phyloP scores from a whole-genome alignment of 1,140 invertebrate species.

The Bombus breviceps region DNA sequence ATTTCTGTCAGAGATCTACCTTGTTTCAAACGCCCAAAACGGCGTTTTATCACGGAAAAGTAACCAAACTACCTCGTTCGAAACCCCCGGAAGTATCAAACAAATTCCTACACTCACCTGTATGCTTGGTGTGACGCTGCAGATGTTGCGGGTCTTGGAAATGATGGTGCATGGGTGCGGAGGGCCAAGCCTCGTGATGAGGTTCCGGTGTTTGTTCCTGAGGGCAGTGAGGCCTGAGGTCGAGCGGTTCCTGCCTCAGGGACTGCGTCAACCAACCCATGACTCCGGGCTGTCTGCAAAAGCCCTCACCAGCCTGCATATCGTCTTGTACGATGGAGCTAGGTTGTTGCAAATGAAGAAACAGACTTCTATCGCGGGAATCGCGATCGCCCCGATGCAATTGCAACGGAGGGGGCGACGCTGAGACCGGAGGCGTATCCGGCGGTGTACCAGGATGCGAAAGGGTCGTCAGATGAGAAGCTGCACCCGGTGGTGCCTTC shows the following conservation, averaged over 20 bases:
- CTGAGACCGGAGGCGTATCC: slow-evolving; percentile 88
- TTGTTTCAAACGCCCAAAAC: too few species aligned
- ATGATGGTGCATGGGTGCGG: slow-evolving; percentile 78
- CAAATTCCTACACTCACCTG: slow-evolving; percentile 64
- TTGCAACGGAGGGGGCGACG: slow-evolving; percentile 83
- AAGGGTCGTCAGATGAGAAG: slow-evolving; percentile 77
- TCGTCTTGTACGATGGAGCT: slow-evolving; percentile 73
- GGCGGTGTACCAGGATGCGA: slow-evolving; percentile 89
- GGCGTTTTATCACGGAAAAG: too few species aligned
- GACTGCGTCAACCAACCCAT: slow-evolving; percentile 90
- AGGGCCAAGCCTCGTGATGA: slow-evolving; percentile 75
- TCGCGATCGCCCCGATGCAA: slow-evolving; percentile 75
- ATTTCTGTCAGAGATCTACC: too few species aligned
- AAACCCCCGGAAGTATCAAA: background rate
- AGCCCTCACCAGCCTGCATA: slow-evolving; percentile 68
- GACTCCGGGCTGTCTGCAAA: slow-evolving; percentile 64
- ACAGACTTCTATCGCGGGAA: slow-evolving; percentile 70
- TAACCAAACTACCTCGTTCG: background rate
- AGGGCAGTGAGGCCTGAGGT: slow-evolving; percentile 88
- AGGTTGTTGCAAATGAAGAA: slow-evolving; percentile 74
- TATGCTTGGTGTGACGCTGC: slow-evolving; percentile 75
- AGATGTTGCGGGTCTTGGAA: slow-evolving; percentile 77
- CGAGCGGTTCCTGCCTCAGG: slow-evolving; percentile 89
- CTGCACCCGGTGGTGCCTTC: slow-evolving; percentile 73
- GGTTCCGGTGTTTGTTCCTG: slow-evolving; percentile 75